Evolutionary conservation across 2,888 invertebrate genomes (phyloP), one percentile per base, ranked within the genome.

Genomic region (Acanthosepion esculentum): DNA sequence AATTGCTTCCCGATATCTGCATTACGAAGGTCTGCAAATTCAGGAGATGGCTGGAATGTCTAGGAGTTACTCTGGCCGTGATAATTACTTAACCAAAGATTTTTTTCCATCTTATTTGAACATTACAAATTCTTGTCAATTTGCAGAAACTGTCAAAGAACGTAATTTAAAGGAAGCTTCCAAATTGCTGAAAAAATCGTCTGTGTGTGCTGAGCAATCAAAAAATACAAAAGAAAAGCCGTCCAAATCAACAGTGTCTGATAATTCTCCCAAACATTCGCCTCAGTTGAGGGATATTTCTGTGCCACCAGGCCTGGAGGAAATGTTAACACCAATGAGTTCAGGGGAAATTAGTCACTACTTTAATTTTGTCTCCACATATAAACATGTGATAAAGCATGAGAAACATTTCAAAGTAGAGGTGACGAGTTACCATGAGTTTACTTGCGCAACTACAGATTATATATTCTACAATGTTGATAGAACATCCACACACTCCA

Each of bases 391-490:
- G 92, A 96, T 95, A 95, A 96, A 96, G 91, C 95, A 96, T 18
- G 94, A 95, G 20, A 95, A 95, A 0, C 97, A 97, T 41, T 97
- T 97, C 3, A 97, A 97, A 93, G 95, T 94, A 0, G 98, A 98
- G 96, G 98, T 98, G 0, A 98, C 99, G 12, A 99, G 99, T 0
- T 98, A 98, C 97, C 99, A 99, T 94, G 98, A 98, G 98, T 97
- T 98, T 94, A 98, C 98, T 15, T 96, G 95, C 15, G 96, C 96
- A 92, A 96, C 96, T 0, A 99, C 99, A 0, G 99, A 99, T 97
- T 99, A 99, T 97, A 99, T 99, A 95, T 99, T 99, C 97, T 99
- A 98, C 95, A 96, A 96, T 48, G 96, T 96, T 29, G 41, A 94
- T 3, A 94, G 94, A 41, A 95, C 95, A 41, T 92, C 95, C 20